Conservation (phyloP, 1,140 invertebrate species). For the Polyergus mexicanus region DNA sequence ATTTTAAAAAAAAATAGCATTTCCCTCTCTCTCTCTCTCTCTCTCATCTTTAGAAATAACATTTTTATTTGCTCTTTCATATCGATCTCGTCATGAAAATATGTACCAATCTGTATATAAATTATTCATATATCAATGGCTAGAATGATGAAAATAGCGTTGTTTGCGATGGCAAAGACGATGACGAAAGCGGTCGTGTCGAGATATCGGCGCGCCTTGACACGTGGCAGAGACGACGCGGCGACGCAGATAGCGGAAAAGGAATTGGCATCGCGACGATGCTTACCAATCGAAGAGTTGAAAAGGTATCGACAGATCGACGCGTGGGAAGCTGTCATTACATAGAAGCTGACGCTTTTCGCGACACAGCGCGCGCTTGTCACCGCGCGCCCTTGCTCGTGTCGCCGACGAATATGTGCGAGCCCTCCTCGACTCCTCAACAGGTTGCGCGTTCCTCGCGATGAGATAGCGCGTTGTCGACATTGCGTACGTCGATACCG, state of each 20-base stretch:
- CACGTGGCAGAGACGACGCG: slow-evolving; percentile 40
- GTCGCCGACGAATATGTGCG: slow-evolving; percentile 29
- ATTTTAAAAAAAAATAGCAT: background rate
- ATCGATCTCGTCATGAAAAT: background rate
- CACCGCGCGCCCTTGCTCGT: slow-evolving; percentile 63
- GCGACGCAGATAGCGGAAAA: slow-evolving; percentile 62
- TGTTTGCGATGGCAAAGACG: slow-evolving; percentile 32
- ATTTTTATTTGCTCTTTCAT: background rate
- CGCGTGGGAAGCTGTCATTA: slow-evolving; percentile 69
- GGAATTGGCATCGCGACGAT: slow-evolving; percentile 60
- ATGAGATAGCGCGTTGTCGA: slow-evolving; percentile 66
- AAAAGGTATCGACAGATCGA: slow-evolving; percentile 77
- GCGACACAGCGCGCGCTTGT: slow-evolving; percentile 57
- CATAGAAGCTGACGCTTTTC: slow-evolving; percentile 50
- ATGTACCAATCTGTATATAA: background rate
- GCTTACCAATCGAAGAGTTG: slow-evolving; percentile 68
- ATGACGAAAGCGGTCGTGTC: slow-evolving; percentile 8
- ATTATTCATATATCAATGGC: background rate
- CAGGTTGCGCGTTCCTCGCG: slow-evolving; percentile 75
- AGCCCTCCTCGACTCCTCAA: slow-evolving; percentile 66
- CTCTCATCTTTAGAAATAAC: too few species aligned
- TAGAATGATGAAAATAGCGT: slow-evolving; percentile 47
- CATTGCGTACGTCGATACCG: slow-evolving; percentile 30
- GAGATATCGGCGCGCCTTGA: slow-evolving; percentile 46
- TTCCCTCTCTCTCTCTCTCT: too few species aligned